Base-by-base conservation (phyloP, 2,888 invertebrate species). In the Helleia helle region DNA sequence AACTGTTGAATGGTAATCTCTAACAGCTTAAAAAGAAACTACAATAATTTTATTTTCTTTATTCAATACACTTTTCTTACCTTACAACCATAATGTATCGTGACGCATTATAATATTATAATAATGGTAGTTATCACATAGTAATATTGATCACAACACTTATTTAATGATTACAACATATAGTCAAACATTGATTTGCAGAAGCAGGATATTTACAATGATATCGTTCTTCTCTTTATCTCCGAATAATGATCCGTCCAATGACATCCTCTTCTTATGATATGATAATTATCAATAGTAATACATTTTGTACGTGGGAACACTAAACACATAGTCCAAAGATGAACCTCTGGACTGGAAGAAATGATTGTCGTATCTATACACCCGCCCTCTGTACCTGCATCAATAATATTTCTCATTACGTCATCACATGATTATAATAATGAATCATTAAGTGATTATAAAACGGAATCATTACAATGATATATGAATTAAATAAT, bases 311-410 rank as follows among this genome's bases (percentile, higher is more conserved):
- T 84, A 84, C 49, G 77, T 80, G 51, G 84, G 84, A 40, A 83
- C 79, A 62, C 84, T 83, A 74, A 84, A 84, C 46, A 84, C 79
- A 71, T 84, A 84, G 72, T 83, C 80, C 64, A 84, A 58, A 50
- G 76, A 69, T 42, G 71, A 66, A 63, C 84, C 84, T 57, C 83
- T 69, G 55, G 79, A 69, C 68, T 81, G 76, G 83, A 83, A 84
- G 81, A 83, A 84, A 80, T 84, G 84, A 71, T 81, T 83, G 74
- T 84, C 80, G 81, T 84, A 84, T 71, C 71, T 71, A 83, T 84
- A 84, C 44, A 76, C 81, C 58, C 84, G 83, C 65, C 80, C 83
- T 65, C 80, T 83, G 83, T 84, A 84, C 84, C 84, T 84, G 84
- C 68, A 74, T 71, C 72, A 83, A 83, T 57, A 80, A 81, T 71